These are phyloP conservation scores for Grapholita molesta DNA, from an alignment of 1,140 invertebrate species.

Conservation along the genomic window DNA sequence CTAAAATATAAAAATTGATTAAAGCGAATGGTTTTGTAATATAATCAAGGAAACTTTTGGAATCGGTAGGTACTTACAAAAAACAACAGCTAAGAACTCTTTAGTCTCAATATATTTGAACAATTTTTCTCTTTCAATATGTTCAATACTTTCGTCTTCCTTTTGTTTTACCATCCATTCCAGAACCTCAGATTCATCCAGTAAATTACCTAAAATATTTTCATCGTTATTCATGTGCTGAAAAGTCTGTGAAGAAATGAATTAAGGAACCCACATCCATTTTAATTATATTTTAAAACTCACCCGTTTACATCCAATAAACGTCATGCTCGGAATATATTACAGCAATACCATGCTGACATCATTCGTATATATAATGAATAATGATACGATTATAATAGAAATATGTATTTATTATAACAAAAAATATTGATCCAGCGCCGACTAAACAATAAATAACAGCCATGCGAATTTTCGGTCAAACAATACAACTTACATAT, in stretches of 20 bases:
- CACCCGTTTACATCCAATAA: constrained; percentile 68
- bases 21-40: background rate
- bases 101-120: constrained; percentile 93
- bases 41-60: background rate
- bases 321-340: constrained; percentile 68
- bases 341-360: constrained; percentile 74
- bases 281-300: constrained; percentile 60
- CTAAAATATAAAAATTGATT: constrained; percentile 69
- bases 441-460: constrained; percentile 66
- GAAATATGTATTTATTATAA: constrained; percentile 73
- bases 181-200: constrained; percentile 90
- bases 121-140: constrained; percentile 91
- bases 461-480: constrained; percentile 71
- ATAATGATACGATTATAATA: constrained; percentile 65
- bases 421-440: constrained; percentile 67
- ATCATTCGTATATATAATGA: constrained; percentile 69
- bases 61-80: constrained; percentile 86
- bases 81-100: constrained; percentile 95
- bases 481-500: constrained; percentile 69
- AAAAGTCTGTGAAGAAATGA: constrained; percentile 40
- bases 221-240: constrained; percentile 52
- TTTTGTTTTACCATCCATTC: constrained; percentile 96
- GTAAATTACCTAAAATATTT: constrained; percentile 87
- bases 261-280: constrained; percentile 76
- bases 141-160: constrained; percentile 95